Conservation (phyloP, 1,140 invertebrate species). For the Heliconius melpomene region DNA sequence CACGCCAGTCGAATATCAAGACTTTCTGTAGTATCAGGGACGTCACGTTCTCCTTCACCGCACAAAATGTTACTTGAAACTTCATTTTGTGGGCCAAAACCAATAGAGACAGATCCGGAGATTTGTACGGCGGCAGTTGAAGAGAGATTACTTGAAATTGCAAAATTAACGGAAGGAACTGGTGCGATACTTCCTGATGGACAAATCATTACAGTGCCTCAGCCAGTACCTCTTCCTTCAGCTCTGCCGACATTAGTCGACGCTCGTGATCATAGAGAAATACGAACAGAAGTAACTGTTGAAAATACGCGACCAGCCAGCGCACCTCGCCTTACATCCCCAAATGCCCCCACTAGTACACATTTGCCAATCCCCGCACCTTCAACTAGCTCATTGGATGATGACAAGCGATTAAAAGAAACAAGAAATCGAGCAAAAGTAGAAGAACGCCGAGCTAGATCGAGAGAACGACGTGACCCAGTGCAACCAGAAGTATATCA, state of each 20-base stretch:
- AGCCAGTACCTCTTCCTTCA: neutral
- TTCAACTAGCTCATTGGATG: slow-evolving; percentile 45
- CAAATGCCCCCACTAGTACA: slow-evolving; percentile 27
- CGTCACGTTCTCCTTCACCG: slow-evolving; percentile 90
- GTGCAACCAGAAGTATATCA: slow-evolving; percentile 60
- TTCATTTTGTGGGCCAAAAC: slow-evolving; percentile 92
- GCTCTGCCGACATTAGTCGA: slow-evolving; percentile 71
- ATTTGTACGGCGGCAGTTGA: slow-evolving; percentile 70
- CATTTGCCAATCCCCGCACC: slow-evolving; percentile 26
- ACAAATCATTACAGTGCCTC: neutral
- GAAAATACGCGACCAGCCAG: slow-evolving; percentile 51
- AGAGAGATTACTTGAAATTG: slow-evolving; percentile 64
- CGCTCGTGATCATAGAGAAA: slow-evolving; percentile 68
- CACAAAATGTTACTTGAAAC: slow-evolving; percentile 94
- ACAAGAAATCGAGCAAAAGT: slow-evolving; percentile 59
- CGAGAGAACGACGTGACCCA: slow-evolving; percentile 53
- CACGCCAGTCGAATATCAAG: slow-evolving; percentile 81
- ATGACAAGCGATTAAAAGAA: slow-evolving; percentile 66
- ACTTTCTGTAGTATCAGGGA: slow-evolving; percentile 86
- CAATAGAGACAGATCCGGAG: slow-evolving; percentile 82
- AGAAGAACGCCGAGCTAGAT: slow-evolving; percentile 59
- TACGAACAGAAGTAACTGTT: slow-evolving; percentile 68
- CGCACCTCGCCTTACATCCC: slow-evolving; percentile 38
- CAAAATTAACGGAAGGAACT: slow-evolving; percentile 45
- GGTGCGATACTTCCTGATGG: slow-evolving; percentile 20